Base-by-base conservation (phyloP, 2,113 vertebrate species). In the Proteles cristata region DNA sequence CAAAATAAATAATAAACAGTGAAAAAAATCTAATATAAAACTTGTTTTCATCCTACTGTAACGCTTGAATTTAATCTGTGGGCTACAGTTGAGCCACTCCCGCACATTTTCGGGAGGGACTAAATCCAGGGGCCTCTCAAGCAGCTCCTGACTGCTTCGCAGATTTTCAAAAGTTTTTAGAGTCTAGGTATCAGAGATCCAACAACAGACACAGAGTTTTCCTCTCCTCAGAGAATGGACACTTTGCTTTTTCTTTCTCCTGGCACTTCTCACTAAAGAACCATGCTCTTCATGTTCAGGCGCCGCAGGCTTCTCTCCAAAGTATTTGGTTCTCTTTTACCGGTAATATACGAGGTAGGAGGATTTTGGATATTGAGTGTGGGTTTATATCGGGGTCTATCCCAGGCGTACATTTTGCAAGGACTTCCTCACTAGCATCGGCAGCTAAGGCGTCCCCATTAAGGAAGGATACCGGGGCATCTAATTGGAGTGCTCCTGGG, bases 301-400 rank as follows among this genome's bases (percentile, higher is more conserved):
- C 77, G n/a, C 71, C 23, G 4, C 61, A 82, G 82, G 69, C 16
- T 53, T 94, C 88, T 95, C 35, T 76, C 4, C 73, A 81, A 96
- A 95, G 58, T 69, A 91, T 50, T 96, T 94, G 39, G 39, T 94
- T 97, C 65, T 94, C n/a, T 84, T 97, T 97, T 93, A 88, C 84
- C 43, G 55, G 19, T 90, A 39, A 74, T 90, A 94, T 33, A 86
- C 0, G 15, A 92, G 96, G 74, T 19, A 23, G 12, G 15, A 90
- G 39, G 66, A 55, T 71, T 97, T 96, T 80, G 85, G 80, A 93
- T 92, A 65, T 69, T 94, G 79, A 94, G 28, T 88, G 21, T 71
- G 33, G 58, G 28, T 96, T 96, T 94, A 90, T 80, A 76, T 43
- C 53, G 58, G 50, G 85, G 58, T 96, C 71, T 95, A 45, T 94